These are phyloP conservation scores for Diplolepis rosae DNA, from an alignment of 2,888 invertebrate species.

Conservation along the genomic window DNA sequence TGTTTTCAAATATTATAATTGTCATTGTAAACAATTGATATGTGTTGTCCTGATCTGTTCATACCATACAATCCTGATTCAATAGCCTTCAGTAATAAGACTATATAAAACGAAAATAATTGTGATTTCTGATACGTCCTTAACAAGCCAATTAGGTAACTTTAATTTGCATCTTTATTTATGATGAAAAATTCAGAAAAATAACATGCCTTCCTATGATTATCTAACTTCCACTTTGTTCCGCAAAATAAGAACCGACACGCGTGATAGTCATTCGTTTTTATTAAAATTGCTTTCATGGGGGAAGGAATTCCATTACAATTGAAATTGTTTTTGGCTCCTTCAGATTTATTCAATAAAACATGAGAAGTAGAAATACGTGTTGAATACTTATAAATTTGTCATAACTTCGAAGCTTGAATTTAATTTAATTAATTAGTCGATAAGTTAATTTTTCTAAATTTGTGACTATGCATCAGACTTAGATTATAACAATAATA, in stretches of 20 bases:
- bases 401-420: slow-evolving; percentile 46
- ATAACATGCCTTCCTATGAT: not conserved
- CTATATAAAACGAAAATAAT: not conserved
- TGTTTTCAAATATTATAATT: not conserved
- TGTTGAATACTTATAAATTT: slow-evolving; percentile 46
- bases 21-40: slow-evolving; percentile 58
- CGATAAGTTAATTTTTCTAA: slow-evolving; percentile 57
- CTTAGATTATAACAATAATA: slow-evolving; percentile 66
- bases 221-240: not conserved
- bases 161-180: not conserved
- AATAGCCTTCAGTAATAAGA: not conserved
- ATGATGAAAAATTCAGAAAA: not conserved
- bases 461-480: slow-evolving; percentile 61
- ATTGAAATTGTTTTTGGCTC: not conserved
- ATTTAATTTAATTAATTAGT: slow-evolving; percentile 49
- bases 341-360: not conserved
- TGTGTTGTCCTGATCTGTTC: slow-evolving; percentile 44
- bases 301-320: too few relatives aligned
- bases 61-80: too few relatives aligned
- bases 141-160: not conserved
- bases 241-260: too few relatives aligned
- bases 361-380: not conserved
- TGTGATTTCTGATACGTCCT: too few relatives aligned
- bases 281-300: too few relatives aligned
- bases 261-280: too few relatives aligned